These are phyloP conservation scores for Mellilla xanthometata DNA, from an alignment of 2,888 invertebrate genomes.

Conservation along the genomic window DNA sequence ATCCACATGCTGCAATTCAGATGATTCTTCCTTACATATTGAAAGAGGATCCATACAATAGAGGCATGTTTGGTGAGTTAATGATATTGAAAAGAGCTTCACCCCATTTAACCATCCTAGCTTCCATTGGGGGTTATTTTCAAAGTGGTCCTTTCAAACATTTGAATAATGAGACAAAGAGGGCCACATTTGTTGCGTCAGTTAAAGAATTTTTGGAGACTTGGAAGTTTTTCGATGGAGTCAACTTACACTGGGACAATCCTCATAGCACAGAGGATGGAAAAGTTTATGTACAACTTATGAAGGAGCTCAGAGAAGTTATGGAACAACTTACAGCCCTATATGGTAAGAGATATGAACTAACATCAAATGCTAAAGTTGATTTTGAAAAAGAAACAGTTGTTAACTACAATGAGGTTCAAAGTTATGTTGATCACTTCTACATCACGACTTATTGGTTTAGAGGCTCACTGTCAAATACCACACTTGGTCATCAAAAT, in stretches of 20 bases:
- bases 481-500: slow-evolving; percentile 71
- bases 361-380: slow-evolving; percentile 75
- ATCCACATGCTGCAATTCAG: slow-evolving; percentile 75
- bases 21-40: slow-evolving; percentile 52
- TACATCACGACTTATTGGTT: slow-evolving; percentile 77
- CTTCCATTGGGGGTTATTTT: slow-evolving; percentile 75
- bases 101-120: slow-evolving; percentile 71
- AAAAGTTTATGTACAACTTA: slow-evolving; percentile 60
- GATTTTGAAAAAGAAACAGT: slow-evolving; percentile 71
- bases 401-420: slow-evolving; percentile 68
- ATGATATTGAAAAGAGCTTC: slow-evolving; percentile 74
- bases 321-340: slow-evolving; percentile 62
- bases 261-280: slow-evolving; percentile 73
- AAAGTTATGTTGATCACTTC: slow-evolving; percentile 76
- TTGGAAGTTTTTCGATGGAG: slow-evolving; percentile 78
- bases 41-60: slow-evolving; percentile 65
- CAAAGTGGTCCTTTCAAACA: slow-evolving; percentile 75
- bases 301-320: slow-evolving; percentile 74
- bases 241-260: slow-evolving; percentile 78
- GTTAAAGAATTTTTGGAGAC: slow-evolving; percentile 73
- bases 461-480: slow-evolving; percentile 76
- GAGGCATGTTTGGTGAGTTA: slow-evolving; percentile 74
- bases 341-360: slow-evolving; percentile 70
- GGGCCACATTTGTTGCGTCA: slow-evolving; percentile 67
- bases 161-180: slow-evolving; percentile 64